A percentile compares a stretch with the other conserved stretches of the same genome.
Conservation (phyloP, 2,113 vertebrate species). For the Boleophthalmus pectinirostris region DNA sequence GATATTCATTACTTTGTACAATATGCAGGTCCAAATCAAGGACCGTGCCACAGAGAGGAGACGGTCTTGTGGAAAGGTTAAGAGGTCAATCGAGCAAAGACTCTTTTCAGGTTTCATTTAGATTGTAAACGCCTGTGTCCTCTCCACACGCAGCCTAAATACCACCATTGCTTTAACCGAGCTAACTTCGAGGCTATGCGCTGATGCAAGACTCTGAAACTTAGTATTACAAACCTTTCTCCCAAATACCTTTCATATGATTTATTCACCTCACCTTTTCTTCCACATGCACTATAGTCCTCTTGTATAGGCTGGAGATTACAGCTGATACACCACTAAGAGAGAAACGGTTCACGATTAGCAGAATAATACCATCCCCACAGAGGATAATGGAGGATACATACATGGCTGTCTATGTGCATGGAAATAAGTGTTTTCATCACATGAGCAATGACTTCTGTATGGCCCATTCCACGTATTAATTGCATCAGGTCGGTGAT, state of each 20-base stretch:
- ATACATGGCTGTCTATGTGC: not conserved
- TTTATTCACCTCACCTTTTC: slow-evolving; percentile 23
- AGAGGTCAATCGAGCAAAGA: slow-evolving; percentile 6
- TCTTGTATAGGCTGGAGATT: slow-evolving; percentile 27
- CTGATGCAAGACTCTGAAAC: slow-evolving; percentile 73
- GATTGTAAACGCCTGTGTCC: slow-evolving; percentile 15
- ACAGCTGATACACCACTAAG: slow-evolving; percentile 30
- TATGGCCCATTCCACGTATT: slow-evolving; percentile 39
- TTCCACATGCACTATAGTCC: slow-evolving; percentile 16
- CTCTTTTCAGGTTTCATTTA: slow-evolving; percentile 31
- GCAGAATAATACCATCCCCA: slow-evolving; percentile 33
- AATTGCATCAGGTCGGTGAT: slow-evolving; percentile 71
- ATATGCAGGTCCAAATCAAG: slow-evolving; percentile 1
- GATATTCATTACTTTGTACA: not conserved
- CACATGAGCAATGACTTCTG: slow-evolving; percentile 45
- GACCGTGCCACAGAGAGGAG: slow-evolving; percentile 18
- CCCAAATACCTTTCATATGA: slow-evolving; percentile 30
- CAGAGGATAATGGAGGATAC: not conserved
- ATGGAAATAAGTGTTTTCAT: slow-evolving; percentile 24
- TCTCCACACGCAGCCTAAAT: slow-evolving; percentile 28
- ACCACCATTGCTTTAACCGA: slow-evolving; percentile 30
- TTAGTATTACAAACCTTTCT: slow-evolving; percentile 60
- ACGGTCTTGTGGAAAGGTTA: slow-evolving; percentile 5
- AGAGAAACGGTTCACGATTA: slow-evolving; percentile 36
- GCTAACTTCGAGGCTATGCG: slow-evolving; percentile 32